These are phyloP conservation scores for Tetranychus truncatus DNA, from an alignment of 2,888 invertebrate genomes.

Conservation along the genomic window DNA sequence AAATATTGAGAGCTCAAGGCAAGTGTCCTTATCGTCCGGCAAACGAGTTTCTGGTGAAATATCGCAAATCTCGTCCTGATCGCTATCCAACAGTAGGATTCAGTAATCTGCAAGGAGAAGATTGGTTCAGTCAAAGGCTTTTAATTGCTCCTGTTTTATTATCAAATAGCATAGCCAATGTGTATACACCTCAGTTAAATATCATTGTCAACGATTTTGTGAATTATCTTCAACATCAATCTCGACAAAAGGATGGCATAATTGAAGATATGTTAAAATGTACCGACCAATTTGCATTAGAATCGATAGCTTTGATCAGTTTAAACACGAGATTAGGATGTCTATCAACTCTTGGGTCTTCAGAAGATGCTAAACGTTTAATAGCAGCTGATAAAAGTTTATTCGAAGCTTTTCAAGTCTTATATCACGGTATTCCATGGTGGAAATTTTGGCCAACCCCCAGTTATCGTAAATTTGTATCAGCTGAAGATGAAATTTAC, in stretches of 20 bases:
- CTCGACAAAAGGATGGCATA: neutral
- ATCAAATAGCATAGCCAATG: constrained; percentile 22
- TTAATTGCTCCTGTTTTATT: constrained; percentile 26
- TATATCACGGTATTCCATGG: constrained; percentile 30
- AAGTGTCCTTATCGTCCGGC: constrained; percentile 27
- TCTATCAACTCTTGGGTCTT: constrained; percentile 22
- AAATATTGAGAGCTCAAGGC: constrained; percentile 27
- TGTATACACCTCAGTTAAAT: constrained; percentile 23
- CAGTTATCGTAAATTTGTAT: constrained; percentile 27
- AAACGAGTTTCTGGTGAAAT: constrained; percentile 28
- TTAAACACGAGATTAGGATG: constrained; percentile 31
- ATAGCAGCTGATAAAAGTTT: constrained; percentile 29
- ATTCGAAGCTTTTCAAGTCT: constrained; percentile 31
- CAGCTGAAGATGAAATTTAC: constrained; percentile 27
- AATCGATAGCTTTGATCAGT: constrained; percentile 31
- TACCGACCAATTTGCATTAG: constrained; percentile 22
- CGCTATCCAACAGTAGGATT: constrained; percentile 27
- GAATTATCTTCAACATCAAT: constrained; percentile 14
- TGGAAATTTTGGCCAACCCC: constrained; percentile 28
- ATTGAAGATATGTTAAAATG: neutral
- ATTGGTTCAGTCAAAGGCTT: constrained; percentile 27
- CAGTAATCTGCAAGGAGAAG: constrained; percentile 27
- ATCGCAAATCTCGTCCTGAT: constrained; percentile 26
- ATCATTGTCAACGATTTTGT: constrained; percentile 27
- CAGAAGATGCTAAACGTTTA: constrained; percentile 28